Percentiles rank a stretch among this genome's conserved stretches.
Conservation (phyloP, 2,113 vertebrate species). For the Ceyx margarethae region DNA sequence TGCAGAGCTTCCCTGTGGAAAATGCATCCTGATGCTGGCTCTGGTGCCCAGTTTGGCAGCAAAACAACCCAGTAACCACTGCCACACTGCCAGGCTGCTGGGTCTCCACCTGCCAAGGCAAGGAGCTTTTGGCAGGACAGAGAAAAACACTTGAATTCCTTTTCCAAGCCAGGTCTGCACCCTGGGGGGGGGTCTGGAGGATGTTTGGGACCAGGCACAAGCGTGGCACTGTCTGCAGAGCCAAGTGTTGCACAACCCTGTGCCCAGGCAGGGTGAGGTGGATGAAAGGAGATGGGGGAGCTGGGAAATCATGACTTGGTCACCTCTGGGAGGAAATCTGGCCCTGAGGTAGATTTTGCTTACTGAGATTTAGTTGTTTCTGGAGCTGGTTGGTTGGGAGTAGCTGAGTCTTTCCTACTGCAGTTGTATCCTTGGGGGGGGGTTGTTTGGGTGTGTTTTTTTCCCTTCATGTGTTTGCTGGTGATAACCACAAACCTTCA, state of each 20-base stretch:
- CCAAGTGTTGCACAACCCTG: not conserved
- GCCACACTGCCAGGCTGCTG: not conserved
- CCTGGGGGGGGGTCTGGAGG: not conserved
- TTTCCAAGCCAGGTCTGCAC: not conserved
- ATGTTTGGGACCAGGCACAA: not conserved
- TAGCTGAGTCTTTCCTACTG: not conserved
- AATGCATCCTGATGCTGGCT: not conserved
- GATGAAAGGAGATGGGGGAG: not conserved
- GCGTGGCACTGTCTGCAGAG: not conserved
- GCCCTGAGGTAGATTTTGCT: not conserved
- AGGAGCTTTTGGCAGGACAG: not conserved
- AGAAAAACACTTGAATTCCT: not conserved
- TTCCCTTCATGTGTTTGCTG: not conserved
- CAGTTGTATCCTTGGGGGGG: not conserved
- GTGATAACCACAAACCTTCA: not conserved
- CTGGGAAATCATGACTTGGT: not conserved
- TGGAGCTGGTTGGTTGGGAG: not conserved
- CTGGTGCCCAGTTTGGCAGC: not conserved
- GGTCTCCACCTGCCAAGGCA: not conserved
- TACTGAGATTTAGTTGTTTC: not conserved
- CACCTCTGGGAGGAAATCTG: not conserved
- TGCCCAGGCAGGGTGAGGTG: not conserved
- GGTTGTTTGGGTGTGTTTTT: not conserved
- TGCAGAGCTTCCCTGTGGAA: not conserved
- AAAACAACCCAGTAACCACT: not conserved